phyloP scores from a whole-genome alignment of 2,888 invertebrate genomes.

The Euzophera pinguis region DNA sequence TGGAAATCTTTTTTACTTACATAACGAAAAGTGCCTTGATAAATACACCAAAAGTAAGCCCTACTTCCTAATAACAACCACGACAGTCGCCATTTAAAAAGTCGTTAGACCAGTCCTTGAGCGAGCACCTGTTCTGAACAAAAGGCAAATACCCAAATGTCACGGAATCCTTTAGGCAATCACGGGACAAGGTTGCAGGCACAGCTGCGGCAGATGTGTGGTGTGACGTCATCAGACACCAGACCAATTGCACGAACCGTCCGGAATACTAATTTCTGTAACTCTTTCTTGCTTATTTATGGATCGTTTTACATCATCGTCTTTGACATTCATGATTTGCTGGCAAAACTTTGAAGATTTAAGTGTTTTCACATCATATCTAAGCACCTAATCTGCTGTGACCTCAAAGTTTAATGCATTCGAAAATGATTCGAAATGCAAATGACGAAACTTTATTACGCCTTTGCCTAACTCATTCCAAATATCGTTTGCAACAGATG shows the following conservation, averaged over 20 bases:
- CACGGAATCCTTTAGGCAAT: slow-evolving; percentile 9
- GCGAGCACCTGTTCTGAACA: background rate
- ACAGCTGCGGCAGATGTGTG: slow-evolving; percentile 1
- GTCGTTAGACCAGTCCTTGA: slow-evolving; percentile 1
- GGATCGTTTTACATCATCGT: background rate
- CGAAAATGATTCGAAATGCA: no score
- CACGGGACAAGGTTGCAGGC: background rate
- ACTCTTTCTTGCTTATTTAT: background rate
- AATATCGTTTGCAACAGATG: no score
- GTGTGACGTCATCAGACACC: background rate
- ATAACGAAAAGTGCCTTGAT: no score
- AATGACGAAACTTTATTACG: no score
- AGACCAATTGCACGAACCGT: background rate
- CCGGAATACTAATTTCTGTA: background rate
- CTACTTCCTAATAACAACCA: background rate
- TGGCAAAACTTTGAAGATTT: no score
- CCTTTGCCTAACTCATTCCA: no score
- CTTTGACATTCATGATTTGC: background rate
- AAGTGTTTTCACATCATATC: no score
- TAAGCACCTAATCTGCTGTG: no score
- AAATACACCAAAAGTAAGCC: background rate
- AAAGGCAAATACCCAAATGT: slow-evolving; percentile 8
- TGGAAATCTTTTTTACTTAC: no score
- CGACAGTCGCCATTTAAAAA: background rate
- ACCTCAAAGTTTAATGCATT: no score